phyloP scores from a whole-genome alignment of 2,888 invertebrate species.

The Calameuta idolon region DNA sequence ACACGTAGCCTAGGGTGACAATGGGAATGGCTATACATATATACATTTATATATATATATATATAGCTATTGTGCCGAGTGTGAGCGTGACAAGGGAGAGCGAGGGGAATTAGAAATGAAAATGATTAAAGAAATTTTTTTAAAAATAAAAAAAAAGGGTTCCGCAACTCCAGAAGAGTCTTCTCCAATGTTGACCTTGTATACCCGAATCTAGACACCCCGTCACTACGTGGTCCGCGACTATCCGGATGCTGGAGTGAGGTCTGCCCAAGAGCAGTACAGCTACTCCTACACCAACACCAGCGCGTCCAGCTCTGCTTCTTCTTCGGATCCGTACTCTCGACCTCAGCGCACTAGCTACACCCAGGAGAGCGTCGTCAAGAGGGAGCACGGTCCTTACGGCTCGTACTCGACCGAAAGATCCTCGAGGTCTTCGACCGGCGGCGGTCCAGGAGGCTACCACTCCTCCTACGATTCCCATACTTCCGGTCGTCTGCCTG shows the following conservation, averaged over 20 bases:
- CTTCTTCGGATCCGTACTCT: slow-evolving; percentile 70
- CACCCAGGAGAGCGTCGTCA: slow-evolving; percentile 77
- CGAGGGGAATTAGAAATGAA: not conserved
- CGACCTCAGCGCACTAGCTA: slow-evolving; percentile 78
- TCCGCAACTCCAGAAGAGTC: slow-evolving; percentile 22
- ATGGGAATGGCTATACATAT: slow-evolving; percentile 2
- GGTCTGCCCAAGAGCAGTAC: slow-evolving; percentile 82
- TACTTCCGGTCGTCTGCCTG: slow-evolving; percentile 83
- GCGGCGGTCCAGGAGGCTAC: slow-evolving; percentile 84
- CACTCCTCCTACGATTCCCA: slow-evolving; percentile 82
- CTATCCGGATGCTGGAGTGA: slow-evolving; percentile 71
- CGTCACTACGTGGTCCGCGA: slow-evolving; percentile 89
- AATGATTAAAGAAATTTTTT: not conserved
- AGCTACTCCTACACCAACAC: slow-evolving; percentile 83
- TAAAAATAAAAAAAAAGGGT: not conserved
- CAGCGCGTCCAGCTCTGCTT: slow-evolving; percentile 69
- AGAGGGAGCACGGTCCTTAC: slow-evolving; percentile 77
- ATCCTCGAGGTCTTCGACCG: slow-evolving; percentile 73
- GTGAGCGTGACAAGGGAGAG: slow-evolving; percentile 6
- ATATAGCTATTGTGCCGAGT: not conserved
- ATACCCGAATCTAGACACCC: slow-evolving; percentile 76
- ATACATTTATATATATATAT: slow-evolving; percentile 11
- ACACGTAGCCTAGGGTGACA: not conserved
- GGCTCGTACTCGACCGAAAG: slow-evolving; percentile 82
- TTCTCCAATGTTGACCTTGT: slow-evolving; percentile 52